A percentile compares a stretch with the other conserved stretches of the same genome.
Conservation (phyloP, 2,113 vertebrate species). For the Lampris megalopsis region DNA sequence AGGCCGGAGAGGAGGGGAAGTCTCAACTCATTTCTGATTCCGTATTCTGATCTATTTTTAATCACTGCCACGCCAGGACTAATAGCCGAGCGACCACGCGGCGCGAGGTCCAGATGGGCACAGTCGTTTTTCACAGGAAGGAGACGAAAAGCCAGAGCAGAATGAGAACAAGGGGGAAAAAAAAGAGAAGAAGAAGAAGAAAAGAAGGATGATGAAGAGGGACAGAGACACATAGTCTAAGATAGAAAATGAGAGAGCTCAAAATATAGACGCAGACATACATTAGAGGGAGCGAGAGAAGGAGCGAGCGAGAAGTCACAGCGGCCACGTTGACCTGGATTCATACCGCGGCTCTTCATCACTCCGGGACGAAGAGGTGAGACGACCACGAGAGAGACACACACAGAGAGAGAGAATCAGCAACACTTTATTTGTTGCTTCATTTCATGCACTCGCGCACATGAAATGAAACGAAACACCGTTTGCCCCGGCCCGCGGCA, state of each 20-base stretch:
- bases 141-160: conserved; percentile 40
- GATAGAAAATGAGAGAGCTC: conserved; percentile 18
- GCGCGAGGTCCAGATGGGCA: conserved; percentile 69
- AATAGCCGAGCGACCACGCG: conserved; percentile 57
- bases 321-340: conserved; percentile 74
- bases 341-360: conserved; percentile 76
- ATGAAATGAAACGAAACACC: too few relatives aligned
- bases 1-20: conserved; percentile 46
- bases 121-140: conserved; percentile 71
- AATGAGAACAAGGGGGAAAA: conserved; percentile 46
- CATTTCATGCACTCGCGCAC: too few relatives aligned
- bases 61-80: conserved; percentile 62
- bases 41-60: conserved; percentile 76
- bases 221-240: conserved; percentile 20
- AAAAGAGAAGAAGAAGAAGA: conserved; percentile 29
- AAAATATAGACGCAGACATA: conserved; percentile 67
- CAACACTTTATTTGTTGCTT: too few relatives aligned
- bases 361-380: conserved; percentile 59
- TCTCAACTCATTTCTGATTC: conserved; percentile 70
- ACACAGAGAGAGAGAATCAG: too few relatives aligned
- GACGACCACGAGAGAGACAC: conserved; percentile 33
- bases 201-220: conserved; percentile 32
- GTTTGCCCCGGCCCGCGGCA: too few relatives aligned
- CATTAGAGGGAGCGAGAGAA: conserved; percentile 35
- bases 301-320: conserved; percentile 58